Evolutionary conservation across 2,113 vertebrate species (phyloP), one percentile per base, ranked within the genome.

Genomic region (Hyla sarda): DNA sequence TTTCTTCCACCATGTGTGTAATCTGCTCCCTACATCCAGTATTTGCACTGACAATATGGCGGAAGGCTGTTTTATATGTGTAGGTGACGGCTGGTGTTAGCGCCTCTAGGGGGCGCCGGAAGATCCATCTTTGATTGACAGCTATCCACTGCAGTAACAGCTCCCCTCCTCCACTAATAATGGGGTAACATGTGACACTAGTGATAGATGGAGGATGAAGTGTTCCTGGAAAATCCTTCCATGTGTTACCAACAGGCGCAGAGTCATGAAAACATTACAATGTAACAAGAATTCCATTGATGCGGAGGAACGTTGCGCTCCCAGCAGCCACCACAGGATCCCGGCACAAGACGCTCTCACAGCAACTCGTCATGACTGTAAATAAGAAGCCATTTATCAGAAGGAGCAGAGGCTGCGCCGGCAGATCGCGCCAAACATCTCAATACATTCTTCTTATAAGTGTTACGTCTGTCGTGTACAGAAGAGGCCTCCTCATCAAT

Each of bases 371-470:
- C 60, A 28, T 65, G 60, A 34, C 65, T 69, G 65, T 69, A 69
- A 65, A 69, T 69, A 69, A 34, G 65, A 69, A 69, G 65, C 30
- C 65, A 69, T 69, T 37, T 37, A 71, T 71, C 32, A 71, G 32
- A 41, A 21, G 28, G 60, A 30, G 60, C 58, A 25, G 58, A 60
- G n/a, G 58, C n/a, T n/a, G n/a, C n/a, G n/a, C n/a, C n/a, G n/a
- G n/a, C n/a, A n/a, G n/a, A n/a, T n/a, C n/a, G 5, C 62, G 62
- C 30, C 62, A 67, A 67, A 67, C 62, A 67, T 67, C 30, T 67
- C 30, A 30, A 28, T 65, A 65, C 47, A 48, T 4, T 67, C 17
- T 65, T 65, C 60, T 7, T 67, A 16, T 32, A 32, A 67, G 62
- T 67, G 56, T n/a, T n/a, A n/a, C n/a, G n/a, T n/a, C n/a, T 25